Conservation (phyloP, 2,797 vertebrate species). For the Sebastes kiyomatsui region DNA sequence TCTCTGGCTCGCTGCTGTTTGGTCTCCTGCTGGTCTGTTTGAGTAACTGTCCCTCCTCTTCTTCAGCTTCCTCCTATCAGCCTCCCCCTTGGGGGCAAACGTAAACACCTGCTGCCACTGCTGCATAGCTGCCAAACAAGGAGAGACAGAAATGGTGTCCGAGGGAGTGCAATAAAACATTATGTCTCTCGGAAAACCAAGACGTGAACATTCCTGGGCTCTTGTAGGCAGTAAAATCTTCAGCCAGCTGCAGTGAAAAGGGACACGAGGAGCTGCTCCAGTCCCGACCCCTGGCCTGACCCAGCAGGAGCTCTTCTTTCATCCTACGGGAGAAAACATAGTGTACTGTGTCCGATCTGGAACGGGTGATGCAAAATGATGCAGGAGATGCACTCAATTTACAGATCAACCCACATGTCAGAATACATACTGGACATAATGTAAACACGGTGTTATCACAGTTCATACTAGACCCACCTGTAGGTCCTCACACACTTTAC, state of each 20-base stretch:
- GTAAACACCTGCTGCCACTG: slow-evolving; percentile 35
- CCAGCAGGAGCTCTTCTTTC: slow-evolving; percentile 59
- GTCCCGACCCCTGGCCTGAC: slow-evolving; percentile 37
- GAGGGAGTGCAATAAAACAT: slow-evolving; percentile 57
- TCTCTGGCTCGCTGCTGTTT: background rate
- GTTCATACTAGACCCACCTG: background rate
- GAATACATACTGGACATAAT: background rate
- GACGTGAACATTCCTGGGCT: slow-evolving; percentile 56
- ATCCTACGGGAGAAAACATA: slow-evolving; percentile 36
- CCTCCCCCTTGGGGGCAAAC: background rate
- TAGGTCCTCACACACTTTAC: too few relatives aligned
- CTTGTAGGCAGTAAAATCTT: slow-evolving; percentile 51
- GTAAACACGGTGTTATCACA: background rate
- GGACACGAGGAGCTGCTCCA: slow-evolving; percentile 33
- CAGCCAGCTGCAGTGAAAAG: slow-evolving; percentile 63
- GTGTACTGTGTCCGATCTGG: slow-evolving; percentile 22
- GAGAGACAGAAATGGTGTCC: slow-evolving; percentile 38
- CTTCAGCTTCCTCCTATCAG: background rate
- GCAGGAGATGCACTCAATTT: background rate
- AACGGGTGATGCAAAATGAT: background rate
- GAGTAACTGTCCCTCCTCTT: slow-evolving; percentile 9
- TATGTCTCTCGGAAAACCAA: slow-evolving; percentile 57
- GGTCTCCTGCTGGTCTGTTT: slow-evolving; percentile 8
- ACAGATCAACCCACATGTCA: background rate
- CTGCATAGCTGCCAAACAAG: slow-evolving; percentile 50